Evolutionary conservation across 2,888 invertebrate genomes (phyloP), one percentile per base, ranked within the genome.

Genomic region (Drosophila engyochracea): DNA sequence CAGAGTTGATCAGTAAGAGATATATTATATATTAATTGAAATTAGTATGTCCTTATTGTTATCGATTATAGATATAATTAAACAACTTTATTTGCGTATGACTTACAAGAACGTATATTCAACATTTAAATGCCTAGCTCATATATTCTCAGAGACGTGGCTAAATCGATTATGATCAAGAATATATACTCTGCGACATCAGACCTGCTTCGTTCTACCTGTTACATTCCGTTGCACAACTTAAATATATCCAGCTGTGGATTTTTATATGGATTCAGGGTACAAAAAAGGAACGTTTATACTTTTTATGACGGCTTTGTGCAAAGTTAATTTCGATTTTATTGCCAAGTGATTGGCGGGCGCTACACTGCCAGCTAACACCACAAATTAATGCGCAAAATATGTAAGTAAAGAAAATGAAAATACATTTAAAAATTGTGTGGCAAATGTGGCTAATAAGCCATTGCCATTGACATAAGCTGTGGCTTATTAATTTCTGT

Each of bases 301-400:
- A 66, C 68, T 77, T 81, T 81, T 79, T 72, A 82, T 89, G 76
- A 86, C 74, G 86, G 70, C 74, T 86, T 86, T 90, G 89, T 82
- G 82, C 71, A 81, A 89, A 90, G 91, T 89, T 90, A 91, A 90
- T 90, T 90, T 90, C 82, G 79, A 89, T 89, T 89, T 89, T 90
- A 89, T 89, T 90, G 89, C 78, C 90, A 91, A 79, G 89, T 87
- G 89, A 89, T 88, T 89, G 81, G 78, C 80, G 73, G 66, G 73
- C 52, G 51, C 44, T 33, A 74, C 70, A 28, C 33, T 58, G 51
- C 60, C 69, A 60, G 47, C 65, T 25, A 57, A 33, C 63, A 63
- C 70, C 74, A 70, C 64, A 80, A 76, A 82, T 74, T 76, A 84
- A 79, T 73, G 67, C 52, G 41, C 52, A 60, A 57, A 66, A 25